Percentiles rank a stretch among this genome's conserved stretches.
phyloP scores from a whole-genome alignment of 2,888 invertebrate species.

The Cartodere bifasciata region DNA sequence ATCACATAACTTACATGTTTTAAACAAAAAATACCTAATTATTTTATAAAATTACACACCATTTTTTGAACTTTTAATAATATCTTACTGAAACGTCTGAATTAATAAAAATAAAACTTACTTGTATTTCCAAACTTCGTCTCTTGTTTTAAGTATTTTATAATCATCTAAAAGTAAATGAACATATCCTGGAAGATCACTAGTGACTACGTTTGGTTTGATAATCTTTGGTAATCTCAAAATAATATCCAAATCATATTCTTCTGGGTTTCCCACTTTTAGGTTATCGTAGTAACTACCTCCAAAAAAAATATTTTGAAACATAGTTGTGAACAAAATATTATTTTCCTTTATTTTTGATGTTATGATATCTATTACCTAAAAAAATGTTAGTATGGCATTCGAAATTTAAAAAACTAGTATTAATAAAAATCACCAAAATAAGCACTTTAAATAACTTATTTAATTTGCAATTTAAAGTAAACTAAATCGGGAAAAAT shows the following conservation, averaged over 20 bases:
- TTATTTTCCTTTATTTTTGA: conserved; percentile 25
- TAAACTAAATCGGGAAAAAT: no score
- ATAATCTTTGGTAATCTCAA: conserved; percentile 39
- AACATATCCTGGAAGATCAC: conserved; percentile 36
- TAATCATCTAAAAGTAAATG: conserved; percentile 31
- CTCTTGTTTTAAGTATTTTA: conserved; percentile 12
- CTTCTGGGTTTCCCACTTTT: conserved; percentile 44
- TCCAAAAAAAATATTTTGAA: conserved; percentile 33
- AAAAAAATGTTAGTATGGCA: no score
- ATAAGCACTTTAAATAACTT: no score
- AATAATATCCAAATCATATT: conserved; percentile 48
- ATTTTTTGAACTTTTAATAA: conserved; percentile 1
- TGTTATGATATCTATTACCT: no score
- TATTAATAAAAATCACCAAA: no score
- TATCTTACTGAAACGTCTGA: neutral
- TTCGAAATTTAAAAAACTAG: conserved; percentile 6
- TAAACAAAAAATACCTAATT: no score
- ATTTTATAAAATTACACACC: no score
- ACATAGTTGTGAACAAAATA: conserved; percentile 27
- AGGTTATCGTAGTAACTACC: conserved; percentile 51
- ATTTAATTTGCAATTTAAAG: no score
- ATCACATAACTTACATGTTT: no score
- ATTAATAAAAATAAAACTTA: conserved; percentile 8
- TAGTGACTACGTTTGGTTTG: conserved; percentile 25
- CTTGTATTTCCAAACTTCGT: conserved; percentile 13